phyloP scores from a whole-genome alignment of 2,797 vertebrate species.

The Tragelaphus oryx region DNA sequence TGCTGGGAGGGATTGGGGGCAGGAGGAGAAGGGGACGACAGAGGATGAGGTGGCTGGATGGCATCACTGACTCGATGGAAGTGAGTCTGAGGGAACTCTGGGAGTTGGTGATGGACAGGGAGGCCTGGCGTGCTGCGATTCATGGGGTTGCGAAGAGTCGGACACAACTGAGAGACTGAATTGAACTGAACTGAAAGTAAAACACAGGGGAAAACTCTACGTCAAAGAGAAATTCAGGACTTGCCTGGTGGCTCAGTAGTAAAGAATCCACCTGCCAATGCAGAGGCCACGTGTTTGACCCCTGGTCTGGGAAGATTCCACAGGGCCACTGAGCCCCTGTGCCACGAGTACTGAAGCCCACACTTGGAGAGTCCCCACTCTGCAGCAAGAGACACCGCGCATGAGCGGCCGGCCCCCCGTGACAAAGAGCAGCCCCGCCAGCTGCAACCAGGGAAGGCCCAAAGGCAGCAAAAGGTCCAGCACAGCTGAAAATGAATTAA shows the following conservation, averaged over 20 bases:
- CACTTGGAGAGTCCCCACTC: rapidly evolving
- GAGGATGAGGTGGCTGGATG: too few relatives aligned
- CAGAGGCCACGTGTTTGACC: background rate
- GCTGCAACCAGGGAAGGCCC: background rate
- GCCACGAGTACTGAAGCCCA: background rate
- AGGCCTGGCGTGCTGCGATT: too few relatives aligned
- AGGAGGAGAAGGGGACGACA: too few relatives aligned
- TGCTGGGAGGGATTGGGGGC: too few relatives aligned
- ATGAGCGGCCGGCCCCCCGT: rapidly evolving
- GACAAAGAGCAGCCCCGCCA: background rate
- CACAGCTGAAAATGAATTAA: background rate
- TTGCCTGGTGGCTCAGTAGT: background rate
- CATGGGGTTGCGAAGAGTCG: too few relatives aligned
- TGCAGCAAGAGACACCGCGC: background rate
- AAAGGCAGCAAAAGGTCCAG: background rate
- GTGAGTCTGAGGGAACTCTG: too few relatives aligned
- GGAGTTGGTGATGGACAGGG: too few relatives aligned
- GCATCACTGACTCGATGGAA: too few relatives aligned
- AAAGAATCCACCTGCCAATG: background rate
- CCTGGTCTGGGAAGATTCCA: background rate
- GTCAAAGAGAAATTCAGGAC: background rate
- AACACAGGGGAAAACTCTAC: background rate
- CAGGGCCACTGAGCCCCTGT: background rate
- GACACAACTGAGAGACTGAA: too few relatives aligned
- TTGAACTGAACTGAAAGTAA: background rate